Base-by-base conservation (phyloP, 2,113 vertebrate genomes). In the Nyctibius bracteatus region DNA sequence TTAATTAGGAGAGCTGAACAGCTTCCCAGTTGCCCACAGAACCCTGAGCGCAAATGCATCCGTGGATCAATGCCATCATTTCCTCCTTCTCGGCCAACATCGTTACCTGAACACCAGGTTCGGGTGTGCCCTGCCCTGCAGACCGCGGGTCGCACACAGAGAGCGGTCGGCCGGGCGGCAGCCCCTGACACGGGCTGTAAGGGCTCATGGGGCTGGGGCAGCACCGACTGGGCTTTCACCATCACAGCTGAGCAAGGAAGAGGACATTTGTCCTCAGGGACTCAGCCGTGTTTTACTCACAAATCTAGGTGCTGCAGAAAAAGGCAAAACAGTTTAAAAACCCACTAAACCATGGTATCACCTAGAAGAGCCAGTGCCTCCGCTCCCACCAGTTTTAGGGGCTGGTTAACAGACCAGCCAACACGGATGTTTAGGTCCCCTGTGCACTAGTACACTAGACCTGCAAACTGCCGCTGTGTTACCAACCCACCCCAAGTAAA, bases 161-260 rank as follows among this genome's bases (percentile, higher is more conserved):
- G 52, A 37, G 39, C 10, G 14, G n/a, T 7, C 31, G 8, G 55
- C n/a, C 12, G 47, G 9, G 39, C 27, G 55, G 55, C 1, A 33
- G 41, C 55, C 37, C 18, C 72, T 12, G 52, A 30, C 18, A 16
- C 22, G 6, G 27, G 33, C 47, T 20, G 55, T 33, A 35, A 59
- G 0, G 3, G 35, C 35, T 27, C 1, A 4, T 4, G 5, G 14
- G 44, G 44, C 30, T 28, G 19, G 44, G 49, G 33, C 6, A 0
- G 55, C 46, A 61, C 55, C 2, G 0, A n/a, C n/a, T n/a, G n/a
- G 22, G 27, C 59, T 43, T 37, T 22, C 44, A 19, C 37, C 41
- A 12, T 10, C 52, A 20, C 31, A 46, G 15, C 23, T 14, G 17
- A 11, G 63, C 6, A 5, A 90, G 39, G 37, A 70, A n/a, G 11